Evolutionary conservation across 2,797 vertebrate species (phyloP), one percentile per base, ranked within the genome.

Genomic region (Amphiprion clarkii): DNA sequence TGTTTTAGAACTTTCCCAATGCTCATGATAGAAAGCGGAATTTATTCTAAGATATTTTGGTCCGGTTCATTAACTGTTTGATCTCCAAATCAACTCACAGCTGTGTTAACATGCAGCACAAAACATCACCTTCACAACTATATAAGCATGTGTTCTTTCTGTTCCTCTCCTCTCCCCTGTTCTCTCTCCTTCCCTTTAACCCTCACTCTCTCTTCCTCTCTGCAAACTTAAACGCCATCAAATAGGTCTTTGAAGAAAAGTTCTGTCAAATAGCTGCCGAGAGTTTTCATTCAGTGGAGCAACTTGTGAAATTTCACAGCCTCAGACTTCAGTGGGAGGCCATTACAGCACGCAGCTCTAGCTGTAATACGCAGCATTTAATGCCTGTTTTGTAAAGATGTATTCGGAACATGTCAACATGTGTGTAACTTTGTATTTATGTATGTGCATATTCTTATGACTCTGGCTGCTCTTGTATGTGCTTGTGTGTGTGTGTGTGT

Each of bases 211-310:
- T 54, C 61, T 44, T 16, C 55, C 65, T 64, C 63, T 60, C 78
- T 68, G 68, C 67, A 78, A 78, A 87, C 64, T 69, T 78, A 86
- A 87, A 80, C 65, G 67, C 73, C 68, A 81, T 86, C 84, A 83
- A 83, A 89, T 79, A 59, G 70, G 80, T 81, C 85, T 89, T 90
- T 89, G 89, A 90, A 89, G 88, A 84, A 90, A 89, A 90, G 85
- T 88, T 88, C 68, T 68, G 62, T 82, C 74, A 80, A 88, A 87
- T 76, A 57, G 87, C 80, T 90, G 84, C 56, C 11, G 2, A 71
- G 55, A 76, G 61, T 73, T 87, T 83, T 81, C 59, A 86, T 90
- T 87, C 81, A 84, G 75, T 74, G 61, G 70, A 75, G 83, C 70
- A 79, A 85, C 81, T 80, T 79, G 76, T 69, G 70, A 85, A 78